Evolutionary conservation across 2,113 vertebrate species (phyloP), one percentile per base, ranked within the genome.

Genomic region (Saimiri boliviensis): DNA sequence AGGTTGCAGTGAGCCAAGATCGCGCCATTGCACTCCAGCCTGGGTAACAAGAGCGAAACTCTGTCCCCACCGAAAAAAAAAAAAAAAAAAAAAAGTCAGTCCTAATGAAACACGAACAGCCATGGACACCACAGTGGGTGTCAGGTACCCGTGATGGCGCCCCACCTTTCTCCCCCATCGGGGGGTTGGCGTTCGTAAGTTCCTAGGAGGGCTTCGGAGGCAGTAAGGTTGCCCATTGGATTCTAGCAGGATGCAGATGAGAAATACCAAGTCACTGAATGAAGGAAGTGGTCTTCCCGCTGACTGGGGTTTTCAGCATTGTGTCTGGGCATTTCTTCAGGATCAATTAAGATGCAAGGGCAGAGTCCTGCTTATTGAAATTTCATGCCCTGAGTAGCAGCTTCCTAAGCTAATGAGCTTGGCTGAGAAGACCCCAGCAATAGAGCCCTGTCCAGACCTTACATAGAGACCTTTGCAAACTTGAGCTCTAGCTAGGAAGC

Each of bases 51-150:
- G n/a, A n/a, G n/a, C n/a, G n/a, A n/a, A n/a, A n/a, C n/a, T n/a
- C n/a, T n/a, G n/a, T n/a, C n/a, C n/a, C n/a, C n/a, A n/a, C n/a
- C n/a, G n/a, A n/a, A n/a, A n/a, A n/a, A n/a, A n/a, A n/a, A n/a
- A n/a, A n/a, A n/a, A n/a, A n/a, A 1, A 20, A 77, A 77, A 45
- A 90, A 77, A 40, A 11, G 94, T 93, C 80, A n/a, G 92, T 81
- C 66, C 77, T 63, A 30, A 60, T 87, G 93, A 96, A 77, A 97
- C 13, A 32, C 32, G 88, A 35, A 25, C 96, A 97, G 81, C 2
- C 81, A 27, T n/a, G 82, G 91, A 32, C 66, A 35, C 35, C 63
- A 27, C 9, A 60, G 82, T 27, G 30, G 85, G 2, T 84, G 79
- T 92, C 93, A 90, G 68, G 73, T 79, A 27, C 58, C 21, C 76